Base-by-base conservation (phyloP, 2,888 invertebrate genomes). In the Galerucella nymphaeae region DNA sequence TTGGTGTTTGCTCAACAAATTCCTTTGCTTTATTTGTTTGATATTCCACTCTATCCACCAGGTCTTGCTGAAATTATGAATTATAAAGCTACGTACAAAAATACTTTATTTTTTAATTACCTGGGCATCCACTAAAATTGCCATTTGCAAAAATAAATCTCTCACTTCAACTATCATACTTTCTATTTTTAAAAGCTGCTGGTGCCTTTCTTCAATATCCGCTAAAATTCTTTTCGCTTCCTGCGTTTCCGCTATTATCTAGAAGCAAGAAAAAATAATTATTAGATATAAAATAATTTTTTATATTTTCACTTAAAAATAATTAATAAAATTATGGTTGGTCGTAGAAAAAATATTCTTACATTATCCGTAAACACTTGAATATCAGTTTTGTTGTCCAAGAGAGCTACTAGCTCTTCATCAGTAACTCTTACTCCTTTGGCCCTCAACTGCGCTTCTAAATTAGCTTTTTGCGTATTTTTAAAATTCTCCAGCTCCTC, bases 141-240 rank as follows among this genome's bases (percentile, higher is more conserved):
- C 94, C 88, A 96, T 93, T 86, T 96, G 93, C 83, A 91, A 87
- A 88, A 97, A 96, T 87, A 96, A 91, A 84, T 94, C 94, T 81
- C 91, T 90, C 71, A 97, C 89, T 84, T 95, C 95, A 58, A 87
- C 85, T 79, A 97, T 91, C 82, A 94, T 92, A 80, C 90, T 90
- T 88, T 97, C 96, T 75, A 96, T 88, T 84, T 94, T 93, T 79
- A 93, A 85, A 78, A 97, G 90, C 87, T 96, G 95, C 80, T 92
- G 91, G 85, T 95, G 96, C 67, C 96, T 89, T 77, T 91, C 91
- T 88, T 96, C 93, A 79, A 95, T 92, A 82, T 95, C 95, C 76
- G 92, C 92, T 82, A 97, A 88, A 83, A 92, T 91, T 79, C 88
- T 87, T 78, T 91, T 91, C 53, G 94, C 95, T 85, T 92, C 91